A percentile compares a stretch with the other conserved stretches of the same genome.
Evolutionary conservation across 2,888 invertebrate species (phyloP).

Genomic region (Ariolimax columbianus): DNA sequence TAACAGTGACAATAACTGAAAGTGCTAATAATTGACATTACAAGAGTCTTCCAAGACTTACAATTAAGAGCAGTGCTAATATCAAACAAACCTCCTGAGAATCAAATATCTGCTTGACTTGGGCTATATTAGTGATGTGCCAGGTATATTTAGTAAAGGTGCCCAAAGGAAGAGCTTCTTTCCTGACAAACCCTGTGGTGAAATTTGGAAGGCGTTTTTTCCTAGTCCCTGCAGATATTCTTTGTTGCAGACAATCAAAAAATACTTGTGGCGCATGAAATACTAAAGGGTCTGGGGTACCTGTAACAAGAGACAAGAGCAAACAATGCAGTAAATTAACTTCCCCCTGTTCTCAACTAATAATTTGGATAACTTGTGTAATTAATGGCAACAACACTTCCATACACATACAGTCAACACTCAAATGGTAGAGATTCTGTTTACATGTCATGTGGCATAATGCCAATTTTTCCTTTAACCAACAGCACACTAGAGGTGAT

Average conservation of each 20-base stretch:
- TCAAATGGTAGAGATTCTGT: neutral
- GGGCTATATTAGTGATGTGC: slow-evolving; percentile 86
- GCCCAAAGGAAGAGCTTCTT: slow-evolving; percentile 83
- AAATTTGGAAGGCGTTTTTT: slow-evolving; percentile 85
- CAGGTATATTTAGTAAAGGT: slow-evolving; percentile 86
- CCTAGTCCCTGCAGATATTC: slow-evolving; percentile 83
- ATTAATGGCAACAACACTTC: neutral
- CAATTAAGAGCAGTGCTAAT: neutral
- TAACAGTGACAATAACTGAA: no score
- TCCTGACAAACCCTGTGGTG: slow-evolving; percentile 82
- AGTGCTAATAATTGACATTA: neutral
- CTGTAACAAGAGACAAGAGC: slow-evolving; percentile 61
- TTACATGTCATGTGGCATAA: no score
- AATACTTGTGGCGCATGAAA: slow-evolving; percentile 86
- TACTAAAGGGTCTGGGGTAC: slow-evolving; percentile 83
- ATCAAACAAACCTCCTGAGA: slow-evolving; percentile 81
- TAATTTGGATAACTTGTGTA: neutral
- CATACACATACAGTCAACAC: neutral
- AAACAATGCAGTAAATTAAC: neutral
- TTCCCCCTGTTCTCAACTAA: neutral
- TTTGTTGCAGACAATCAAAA: slow-evolving; percentile 86
- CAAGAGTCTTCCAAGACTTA: neutral
- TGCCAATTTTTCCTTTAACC: no score
- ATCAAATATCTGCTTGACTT: slow-evolving; percentile 87
- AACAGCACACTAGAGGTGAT: no score